A percentile compares a stretch with the other conserved stretches of the same genome.
Conservation (phyloP, 2,113 vertebrate genomes). For the Cryptoleucopteryx plumbea region DNA sequence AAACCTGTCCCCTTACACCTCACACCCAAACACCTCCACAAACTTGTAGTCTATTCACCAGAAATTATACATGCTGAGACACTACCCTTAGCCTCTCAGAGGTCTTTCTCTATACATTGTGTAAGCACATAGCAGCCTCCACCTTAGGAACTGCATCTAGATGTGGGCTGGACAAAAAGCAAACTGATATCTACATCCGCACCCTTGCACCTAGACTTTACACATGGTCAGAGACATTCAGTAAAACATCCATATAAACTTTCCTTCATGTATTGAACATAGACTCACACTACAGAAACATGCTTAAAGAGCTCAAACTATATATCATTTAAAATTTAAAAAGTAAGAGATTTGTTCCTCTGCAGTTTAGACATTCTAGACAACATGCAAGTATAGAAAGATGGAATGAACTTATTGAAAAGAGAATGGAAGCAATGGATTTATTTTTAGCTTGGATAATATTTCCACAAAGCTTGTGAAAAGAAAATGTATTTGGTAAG, state of each 20-base stretch:
- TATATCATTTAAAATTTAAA: not conserved
- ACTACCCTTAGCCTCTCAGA: not conserved
- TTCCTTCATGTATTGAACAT: fast-evolving
- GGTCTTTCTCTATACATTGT: not conserved
- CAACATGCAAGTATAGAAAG: not conserved
- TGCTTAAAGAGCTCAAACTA: fast-evolving
- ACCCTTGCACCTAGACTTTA: not conserved
- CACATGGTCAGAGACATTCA: fast-evolving
- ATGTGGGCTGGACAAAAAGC: not conserved
- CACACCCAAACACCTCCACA: not conserved
- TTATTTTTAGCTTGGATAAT: not conserved
- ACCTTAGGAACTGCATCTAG: not conserved
- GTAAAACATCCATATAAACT: not conserved
- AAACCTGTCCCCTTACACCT: not conserved
- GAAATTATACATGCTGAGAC: not conserved
- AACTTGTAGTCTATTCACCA: not conserved
- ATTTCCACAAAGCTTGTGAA: not conserved
- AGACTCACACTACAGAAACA: fast-evolving
- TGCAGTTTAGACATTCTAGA: not conserved
- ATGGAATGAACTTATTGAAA: not conserved
- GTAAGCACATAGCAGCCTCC: not conserved
- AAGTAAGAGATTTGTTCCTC: not conserved
- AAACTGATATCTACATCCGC: not conserved
- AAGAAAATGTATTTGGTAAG: not conserved
- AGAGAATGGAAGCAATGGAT: fast-evolving